Evolutionary conservation across 2,888 invertebrate species (phyloP), one percentile per base, ranked within the genome.

Genomic region (Drosophila subquinaria): DNA sequence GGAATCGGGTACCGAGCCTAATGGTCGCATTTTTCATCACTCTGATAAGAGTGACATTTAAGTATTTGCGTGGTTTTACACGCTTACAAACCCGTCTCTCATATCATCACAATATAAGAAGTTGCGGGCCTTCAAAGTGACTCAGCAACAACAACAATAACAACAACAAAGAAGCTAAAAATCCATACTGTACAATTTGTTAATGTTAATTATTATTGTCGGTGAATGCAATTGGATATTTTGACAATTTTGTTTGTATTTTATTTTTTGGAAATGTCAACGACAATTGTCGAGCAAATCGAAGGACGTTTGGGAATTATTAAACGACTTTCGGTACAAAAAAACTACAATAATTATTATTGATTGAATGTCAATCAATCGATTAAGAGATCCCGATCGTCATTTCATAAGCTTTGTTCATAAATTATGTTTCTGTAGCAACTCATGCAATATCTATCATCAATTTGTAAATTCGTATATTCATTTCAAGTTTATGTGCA

Each of bases 1-100:
- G 36, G 38, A 13, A 20, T 33, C 23, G 36, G 45, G 11, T 15
- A 53, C 42, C 48, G 36, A 13, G 60, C 45, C 74, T 85, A 85
- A 82, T 79, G 72, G 48, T 57, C 62, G 61, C 71, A 79, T 74
- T 73, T 73, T 69, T 87, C 85, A 87, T 59, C 57, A 55, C 53
- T 17, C 70, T 73, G 88, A 83, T 83, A 83, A 88, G 80, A 76
- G 52, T 60, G 76, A 55, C 64, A 69, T 61, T 35, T 47, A 35
- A 51, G 59, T 72, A 73, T 88, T 79, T 81, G 57, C 55, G 64
- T 66, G 64, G 55, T 67, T 84, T 53, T 65, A 84, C 88, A 73
- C 73, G 73, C 73, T 17, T 61, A 13, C 33, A 38, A 43, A 61
- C 51, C 30, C 38, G 40, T 40, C 43, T 47, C 62, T 27, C 27